Percentiles rank a stretch among this genome's conserved stretches.
Evolutionary conservation across 2,797 vertebrate genomes (phyloP).

Genomic region (Oreochromis mossambicus): DNA sequence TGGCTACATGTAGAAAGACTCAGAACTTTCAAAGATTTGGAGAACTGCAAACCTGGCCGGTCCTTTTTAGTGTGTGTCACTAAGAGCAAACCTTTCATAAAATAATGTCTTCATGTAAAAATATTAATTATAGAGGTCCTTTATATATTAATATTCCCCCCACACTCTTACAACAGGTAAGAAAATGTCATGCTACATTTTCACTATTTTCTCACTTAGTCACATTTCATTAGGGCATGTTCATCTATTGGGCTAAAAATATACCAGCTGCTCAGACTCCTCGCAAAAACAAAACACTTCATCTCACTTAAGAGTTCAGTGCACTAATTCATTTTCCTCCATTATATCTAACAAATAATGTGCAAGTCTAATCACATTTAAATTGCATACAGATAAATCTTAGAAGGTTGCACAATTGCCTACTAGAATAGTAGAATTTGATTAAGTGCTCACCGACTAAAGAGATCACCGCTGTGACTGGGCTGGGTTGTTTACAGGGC

Average conservation of each 20-base stretch:
- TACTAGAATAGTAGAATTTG: not conserved
- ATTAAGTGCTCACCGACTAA: conserved; percentile 5
- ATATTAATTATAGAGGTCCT: not conserved
- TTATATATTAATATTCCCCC: not conserved
- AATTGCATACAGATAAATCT: not conserved
- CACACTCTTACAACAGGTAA: not conserved
- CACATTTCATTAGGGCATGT: not conserved
- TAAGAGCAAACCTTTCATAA: not conserved
- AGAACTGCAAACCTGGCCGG: not conserved
- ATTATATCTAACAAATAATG: not conserved
- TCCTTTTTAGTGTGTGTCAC: not conserved
- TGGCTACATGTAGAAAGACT: not conserved
- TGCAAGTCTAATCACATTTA: not conserved
- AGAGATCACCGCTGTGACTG: not conserved
- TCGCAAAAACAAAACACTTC: not conserved
- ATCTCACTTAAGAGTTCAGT: not conserved
- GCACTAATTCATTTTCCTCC: not conserved
- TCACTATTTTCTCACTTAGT: not conserved
- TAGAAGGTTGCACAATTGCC: not conserved
- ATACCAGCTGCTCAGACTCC: not conserved
- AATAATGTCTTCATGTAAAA: not conserved
- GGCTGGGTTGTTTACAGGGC: not conserved
- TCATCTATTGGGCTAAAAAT: not conserved
- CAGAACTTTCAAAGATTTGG: not conserved
- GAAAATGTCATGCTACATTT: not conserved